Evolutionary conservation across 2,113 vertebrate species (phyloP).

Genomic region (Lipophrys pholis): DNA sequence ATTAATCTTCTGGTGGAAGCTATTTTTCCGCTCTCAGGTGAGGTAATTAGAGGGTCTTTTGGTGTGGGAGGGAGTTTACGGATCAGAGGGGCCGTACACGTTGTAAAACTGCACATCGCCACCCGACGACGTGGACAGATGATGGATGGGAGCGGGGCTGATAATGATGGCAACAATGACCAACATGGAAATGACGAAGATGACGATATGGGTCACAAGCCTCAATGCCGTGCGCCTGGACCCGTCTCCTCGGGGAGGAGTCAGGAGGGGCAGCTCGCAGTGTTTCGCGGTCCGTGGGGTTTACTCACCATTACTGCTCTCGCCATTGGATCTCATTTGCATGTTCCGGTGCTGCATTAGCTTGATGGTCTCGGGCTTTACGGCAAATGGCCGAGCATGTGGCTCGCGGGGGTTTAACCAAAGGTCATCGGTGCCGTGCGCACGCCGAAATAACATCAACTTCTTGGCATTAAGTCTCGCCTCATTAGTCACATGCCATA

Average conservation of each 20-base stretch:
- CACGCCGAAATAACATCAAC: constrained; percentile 18
- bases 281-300: constrained; percentile 53
- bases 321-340: constrained; percentile 51
- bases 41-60: constrained; percentile 58
- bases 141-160: constrained; percentile 12
- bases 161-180: background rate
- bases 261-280: background rate
- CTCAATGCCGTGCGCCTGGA: constrained; percentile 29
- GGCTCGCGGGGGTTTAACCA: constrained; percentile 42
- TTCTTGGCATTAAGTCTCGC: background rate
- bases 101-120: constrained; percentile 22
- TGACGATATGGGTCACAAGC: constrained; percentile 57
- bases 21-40: constrained; percentile 57
- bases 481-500: background rate
- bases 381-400: constrained; percentile 13
- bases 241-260: constrained; percentile 15
- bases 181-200: constrained; percentile 40
- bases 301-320: constrained; percentile 49
- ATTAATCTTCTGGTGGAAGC: constrained; percentile 48
- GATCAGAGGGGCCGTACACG: background rate
- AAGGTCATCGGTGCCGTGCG: constrained; percentile 43
- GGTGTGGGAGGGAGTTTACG: constrained; percentile 38
- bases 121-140: constrained; percentile 2
- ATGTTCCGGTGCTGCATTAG: constrained; percentile 50
- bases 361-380: constrained; percentile 31